These are phyloP conservation scores for Petrolisthes cinctipes DNA, from an alignment of 2,888 invertebrate species.

Conservation along the genomic window DNA sequence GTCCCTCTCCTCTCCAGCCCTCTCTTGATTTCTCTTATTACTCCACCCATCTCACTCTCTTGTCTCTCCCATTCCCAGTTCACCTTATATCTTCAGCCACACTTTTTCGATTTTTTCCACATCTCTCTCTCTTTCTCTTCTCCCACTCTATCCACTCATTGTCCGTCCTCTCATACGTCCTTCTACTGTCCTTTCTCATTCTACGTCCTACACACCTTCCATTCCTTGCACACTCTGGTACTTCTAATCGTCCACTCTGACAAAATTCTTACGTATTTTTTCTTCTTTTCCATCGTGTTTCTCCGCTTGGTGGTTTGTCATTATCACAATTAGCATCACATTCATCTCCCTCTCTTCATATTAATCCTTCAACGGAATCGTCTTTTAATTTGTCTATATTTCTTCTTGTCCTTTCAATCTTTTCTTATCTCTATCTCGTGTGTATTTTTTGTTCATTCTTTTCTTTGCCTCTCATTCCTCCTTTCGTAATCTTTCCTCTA, in stretches of 20 bases:
- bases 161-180: not conserved
- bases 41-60: not conserved
- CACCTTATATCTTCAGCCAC: not conserved
- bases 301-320: too few species aligned
- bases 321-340: too few species aligned
- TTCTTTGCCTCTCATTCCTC: not conserved
- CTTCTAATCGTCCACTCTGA: too few species aligned
- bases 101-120: not conserved
- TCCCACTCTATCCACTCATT: not conserved
- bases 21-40: not conserved
- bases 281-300: too few species aligned
- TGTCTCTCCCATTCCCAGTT: not conserved
- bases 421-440: not conserved
- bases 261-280: too few species aligned
- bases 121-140: constrained; percentile 7
- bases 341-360: too few species aligned
- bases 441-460: not conserved
- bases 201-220: too few species aligned
- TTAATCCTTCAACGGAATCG: too few species aligned
- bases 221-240: too few species aligned
- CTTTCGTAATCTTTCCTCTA: not conserved
- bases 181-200: not conserved
- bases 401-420: not conserved
- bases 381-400: not conserved
- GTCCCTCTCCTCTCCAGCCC: not conserved